phyloP scores from a whole-genome alignment of 2,113 vertebrate genomes.

The Corydoras sp. region DNA sequence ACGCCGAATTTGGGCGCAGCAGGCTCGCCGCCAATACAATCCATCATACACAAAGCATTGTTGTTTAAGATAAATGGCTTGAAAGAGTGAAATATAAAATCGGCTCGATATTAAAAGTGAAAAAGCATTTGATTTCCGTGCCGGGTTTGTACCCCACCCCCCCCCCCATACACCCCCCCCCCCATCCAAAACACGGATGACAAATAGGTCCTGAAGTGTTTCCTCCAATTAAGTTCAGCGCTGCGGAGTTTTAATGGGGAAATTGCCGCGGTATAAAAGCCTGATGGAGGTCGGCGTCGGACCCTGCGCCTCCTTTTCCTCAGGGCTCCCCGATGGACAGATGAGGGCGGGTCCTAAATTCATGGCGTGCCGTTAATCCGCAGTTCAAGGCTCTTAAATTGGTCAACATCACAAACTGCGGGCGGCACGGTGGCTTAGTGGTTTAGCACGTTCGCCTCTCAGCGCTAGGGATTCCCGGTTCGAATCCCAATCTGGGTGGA shows the following conservation, averaged over 20 bases:
- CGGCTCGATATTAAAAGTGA: slow-evolving; percentile 6
- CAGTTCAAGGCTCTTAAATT: too few relatives aligned
- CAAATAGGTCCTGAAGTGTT: not conserved
- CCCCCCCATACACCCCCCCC: too few relatives aligned
- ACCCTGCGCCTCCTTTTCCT: not conserved
- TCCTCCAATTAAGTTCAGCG: slow-evolving; percentile 16
- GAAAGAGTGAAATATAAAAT: slow-evolving; percentile 23
- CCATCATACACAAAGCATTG: slow-evolving; percentile 22
- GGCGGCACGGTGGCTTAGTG: too few relatives aligned
- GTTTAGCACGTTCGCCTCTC: too few relatives aligned
- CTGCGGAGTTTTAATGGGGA: slow-evolving; percentile 1
- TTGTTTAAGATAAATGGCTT: slow-evolving; percentile 27
- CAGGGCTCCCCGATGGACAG: too few relatives aligned
- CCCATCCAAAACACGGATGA: not conserved
- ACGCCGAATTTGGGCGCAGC: slow-evolving; percentile 8
- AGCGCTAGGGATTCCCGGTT: too few relatives aligned
- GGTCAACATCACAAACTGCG: too few relatives aligned
- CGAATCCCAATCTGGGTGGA: too few relatives aligned
- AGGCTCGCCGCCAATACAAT: slow-evolving; percentile 12
- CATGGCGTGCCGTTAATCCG: too few relatives aligned
- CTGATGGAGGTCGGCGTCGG: slow-evolving; percentile 7
- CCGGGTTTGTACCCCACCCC: not conserved
- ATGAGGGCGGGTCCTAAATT: too few relatives aligned
- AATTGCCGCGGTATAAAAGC: slow-evolving; percentile 6
- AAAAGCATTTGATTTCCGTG: not conserved